phyloP scores from a whole-genome alignment of 2,888 invertebrate genomes.

The Altica lythri region DNA sequence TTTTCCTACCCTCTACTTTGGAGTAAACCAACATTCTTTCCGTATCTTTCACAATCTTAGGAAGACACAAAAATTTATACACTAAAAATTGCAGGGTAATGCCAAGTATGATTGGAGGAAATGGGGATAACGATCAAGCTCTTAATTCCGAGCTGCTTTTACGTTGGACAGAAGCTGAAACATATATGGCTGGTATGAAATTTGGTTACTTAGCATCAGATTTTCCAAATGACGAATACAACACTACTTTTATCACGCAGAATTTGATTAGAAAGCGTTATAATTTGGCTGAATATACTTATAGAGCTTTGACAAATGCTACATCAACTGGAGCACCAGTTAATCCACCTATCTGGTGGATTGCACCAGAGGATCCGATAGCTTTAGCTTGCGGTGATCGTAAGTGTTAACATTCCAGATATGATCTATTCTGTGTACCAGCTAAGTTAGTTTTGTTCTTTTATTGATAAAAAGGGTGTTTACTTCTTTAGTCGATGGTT shows the following conservation, averaged over 20 bases:
- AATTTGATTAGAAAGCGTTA: too few relatives aligned
- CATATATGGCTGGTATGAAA: slow-evolving; percentile 79
- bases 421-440: too few relatives aligned
- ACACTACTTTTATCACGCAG: too few relatives aligned
- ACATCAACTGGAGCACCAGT: slow-evolving; percentile 69
- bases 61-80: too few relatives aligned
- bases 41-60: too few relatives aligned
- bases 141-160: slow-evolving; percentile 69
- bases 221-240: slow-evolving; percentile 56
- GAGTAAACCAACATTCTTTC: too few relatives aligned
- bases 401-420: too few relatives aligned
- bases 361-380: slow-evolving; percentile 68
- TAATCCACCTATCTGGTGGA: slow-evolving; percentile 86
- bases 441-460: neutral
- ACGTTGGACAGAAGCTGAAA: slow-evolving; percentile 78
- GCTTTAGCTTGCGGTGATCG: slow-evolving; percentile 66
- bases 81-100: slow-evolving; percentile 65
- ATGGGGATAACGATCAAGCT: slow-evolving; percentile 41
- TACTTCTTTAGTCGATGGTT: too few relatives aligned
- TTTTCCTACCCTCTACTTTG: too few relatives aligned
- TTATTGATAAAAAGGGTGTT: neutral
- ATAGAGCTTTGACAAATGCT: slow-evolving; percentile 66
- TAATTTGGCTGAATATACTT: too few relatives aligned
- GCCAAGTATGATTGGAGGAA: slow-evolving; percentile 81
- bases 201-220: slow-evolving; percentile 83